Evolutionary conservation across 2,113 vertebrate genomes (phyloP).

Genomic region (Tichodroma muraria): DNA sequence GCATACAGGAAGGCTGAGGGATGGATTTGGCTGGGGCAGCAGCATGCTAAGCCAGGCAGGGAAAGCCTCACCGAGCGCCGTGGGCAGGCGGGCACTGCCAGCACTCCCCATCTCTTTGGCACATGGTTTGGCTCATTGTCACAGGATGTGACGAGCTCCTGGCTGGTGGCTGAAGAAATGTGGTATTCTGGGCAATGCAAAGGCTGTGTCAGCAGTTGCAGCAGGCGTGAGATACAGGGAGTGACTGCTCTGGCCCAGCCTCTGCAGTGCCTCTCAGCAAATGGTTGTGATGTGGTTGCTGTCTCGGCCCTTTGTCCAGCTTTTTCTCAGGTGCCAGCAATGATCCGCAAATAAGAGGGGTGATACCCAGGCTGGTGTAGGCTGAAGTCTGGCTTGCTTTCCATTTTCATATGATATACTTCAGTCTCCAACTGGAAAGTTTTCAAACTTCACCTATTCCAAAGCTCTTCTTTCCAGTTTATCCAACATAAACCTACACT

Average conservation of each 20-base stretch:
- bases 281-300: not conserved
- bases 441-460: not conserved
- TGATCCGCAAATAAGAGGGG: not conserved
- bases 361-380: not conserved
- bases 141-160: not conserved
- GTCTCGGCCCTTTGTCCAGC: not conserved
- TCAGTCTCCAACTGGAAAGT: not conserved
- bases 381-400: not conserved
- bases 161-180: not conserved
- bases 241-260: not conserved
- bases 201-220: not conserved
- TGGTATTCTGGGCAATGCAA: not conserved
- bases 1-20: not conserved
- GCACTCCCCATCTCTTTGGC: accelerated
- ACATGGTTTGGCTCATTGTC: not conserved
- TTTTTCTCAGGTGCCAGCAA: not conserved
- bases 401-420: not conserved
- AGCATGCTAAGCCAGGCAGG: accelerated
- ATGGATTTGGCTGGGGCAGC: not conserved
- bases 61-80: not conserved
- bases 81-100: accelerated
- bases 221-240: accelerated
- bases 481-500: not conserved
- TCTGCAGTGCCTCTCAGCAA: accelerated
- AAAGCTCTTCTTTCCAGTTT: not conserved